Percentiles rank a stretch among this genome's conserved stretches.
These are phyloP conservation scores for Sitophilus oryzae DNA, from an alignment of 1,140 invertebrate genomes.

Conservation along the genomic window DNA sequence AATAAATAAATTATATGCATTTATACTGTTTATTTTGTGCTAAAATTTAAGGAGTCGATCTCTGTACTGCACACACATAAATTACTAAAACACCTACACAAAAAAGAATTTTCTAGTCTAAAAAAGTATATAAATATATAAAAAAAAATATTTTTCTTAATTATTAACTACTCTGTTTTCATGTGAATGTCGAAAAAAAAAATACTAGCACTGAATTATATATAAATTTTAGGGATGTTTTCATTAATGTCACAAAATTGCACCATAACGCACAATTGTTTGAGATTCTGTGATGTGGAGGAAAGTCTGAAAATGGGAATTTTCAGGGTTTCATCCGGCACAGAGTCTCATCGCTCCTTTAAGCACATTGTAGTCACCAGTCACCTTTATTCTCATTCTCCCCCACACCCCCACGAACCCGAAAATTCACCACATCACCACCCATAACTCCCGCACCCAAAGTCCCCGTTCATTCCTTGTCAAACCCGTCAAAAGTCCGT, in stretches of 20 bases:
- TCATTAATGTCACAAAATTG: conserved; percentile 34
- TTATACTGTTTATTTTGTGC: neutral
- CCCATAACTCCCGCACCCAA: too few relatives aligned
- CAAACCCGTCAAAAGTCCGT: neutral
- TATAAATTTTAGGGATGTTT: conserved; percentile 30
- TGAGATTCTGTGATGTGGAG: too few relatives aligned
- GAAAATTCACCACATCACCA: too few relatives aligned
- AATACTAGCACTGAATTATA: conserved; percentile 33
- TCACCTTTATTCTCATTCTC: conserved; percentile 14
- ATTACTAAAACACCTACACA: conserved; percentile 23
- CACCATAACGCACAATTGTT: conserved; percentile 34
- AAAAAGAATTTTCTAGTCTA: too few relatives aligned
- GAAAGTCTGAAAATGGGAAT: too few relatives aligned
- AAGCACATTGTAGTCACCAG: conserved; percentile 25
- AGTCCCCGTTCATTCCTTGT: conserved; percentile 8
- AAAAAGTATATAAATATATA: conserved; percentile 28
- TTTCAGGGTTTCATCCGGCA: too few relatives aligned
- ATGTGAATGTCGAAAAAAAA: conserved; percentile 35
- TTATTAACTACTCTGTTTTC: conserved; percentile 30
- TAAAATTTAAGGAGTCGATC: conserved; percentile 29
- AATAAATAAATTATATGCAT: neutral
- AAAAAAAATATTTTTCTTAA: conserved; percentile 35
- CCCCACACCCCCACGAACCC: too few relatives aligned
- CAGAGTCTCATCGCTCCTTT: neutral
- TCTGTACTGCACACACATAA: conserved; percentile 25